A percentile compares a stretch with the other conserved stretches of the same genome.
Evolutionary conservation across 2,113 vertebrate genomes (phyloP).

Genomic region (Aramus guarauna): DNA sequence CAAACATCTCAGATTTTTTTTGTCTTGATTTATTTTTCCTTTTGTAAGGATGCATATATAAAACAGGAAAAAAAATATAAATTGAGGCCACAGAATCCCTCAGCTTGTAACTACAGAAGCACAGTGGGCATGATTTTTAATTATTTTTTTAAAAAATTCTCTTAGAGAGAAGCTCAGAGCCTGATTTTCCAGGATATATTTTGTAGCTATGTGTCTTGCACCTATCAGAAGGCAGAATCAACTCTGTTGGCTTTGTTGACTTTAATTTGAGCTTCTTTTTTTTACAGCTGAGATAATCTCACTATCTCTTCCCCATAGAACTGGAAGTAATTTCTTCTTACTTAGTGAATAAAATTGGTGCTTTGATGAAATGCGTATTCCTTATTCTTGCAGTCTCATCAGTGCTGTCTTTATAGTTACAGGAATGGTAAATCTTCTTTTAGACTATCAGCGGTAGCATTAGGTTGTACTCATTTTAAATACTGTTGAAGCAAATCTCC

Average conservation of each 20-base stretch:
- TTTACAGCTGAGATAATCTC: not conserved
- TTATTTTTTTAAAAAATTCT: not conserved
- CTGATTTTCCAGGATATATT: not conserved
- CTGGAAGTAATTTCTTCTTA: not conserved
- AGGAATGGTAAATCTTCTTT: constrained; percentile 38
- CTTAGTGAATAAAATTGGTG: constrained; percentile 3
- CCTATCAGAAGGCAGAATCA: not conserved
- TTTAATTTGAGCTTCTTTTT: not conserved
- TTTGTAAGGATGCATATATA: not conserved
- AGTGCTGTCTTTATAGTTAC: not conserved
- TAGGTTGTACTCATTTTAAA: not conserved
- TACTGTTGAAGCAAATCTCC: not conserved
- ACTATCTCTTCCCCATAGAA: not conserved
- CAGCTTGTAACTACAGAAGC: not conserved
- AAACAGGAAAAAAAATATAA: not conserved
- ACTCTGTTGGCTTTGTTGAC: not conserved
- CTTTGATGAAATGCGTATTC: constrained; percentile 14
- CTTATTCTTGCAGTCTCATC: constrained; percentile 33
- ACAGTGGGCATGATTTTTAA: not conserved
- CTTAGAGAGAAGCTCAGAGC: not conserved
- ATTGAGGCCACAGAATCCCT: not conserved
- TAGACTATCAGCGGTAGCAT: not conserved
- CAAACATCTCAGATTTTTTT: not conserved
- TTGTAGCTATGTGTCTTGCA: not conserved
- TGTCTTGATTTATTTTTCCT: not conserved